Evolutionary conservation across 2,113 vertebrate genomes (phyloP).

Genomic region (Otis tarda): DNA sequence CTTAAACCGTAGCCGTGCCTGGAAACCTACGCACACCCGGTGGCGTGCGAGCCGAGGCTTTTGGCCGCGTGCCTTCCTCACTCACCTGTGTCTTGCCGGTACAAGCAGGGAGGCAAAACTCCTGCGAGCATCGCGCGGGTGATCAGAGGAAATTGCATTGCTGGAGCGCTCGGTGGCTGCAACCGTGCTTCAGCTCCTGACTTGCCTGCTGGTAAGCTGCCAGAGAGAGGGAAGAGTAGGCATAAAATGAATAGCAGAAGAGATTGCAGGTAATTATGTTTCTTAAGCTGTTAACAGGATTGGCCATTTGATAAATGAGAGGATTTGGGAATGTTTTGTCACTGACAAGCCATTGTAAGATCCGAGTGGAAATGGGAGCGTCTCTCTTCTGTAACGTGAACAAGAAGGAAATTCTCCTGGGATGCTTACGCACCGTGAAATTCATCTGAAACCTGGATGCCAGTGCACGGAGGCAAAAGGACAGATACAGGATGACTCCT

Average conservation of each 20-base stretch:
- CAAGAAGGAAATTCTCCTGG: constrained; percentile 60
- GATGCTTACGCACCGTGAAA: constrained; percentile 64
- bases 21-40: not conserved
- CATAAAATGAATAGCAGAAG: constrained; percentile 77
- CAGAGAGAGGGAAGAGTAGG: constrained; percentile 62
- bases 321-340: constrained; percentile 82
- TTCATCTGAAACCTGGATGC: constrained; percentile 62
- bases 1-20: not conserved
- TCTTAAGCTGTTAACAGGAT: constrained; percentile 83
- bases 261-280: constrained; percentile 83
- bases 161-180: not conserved
- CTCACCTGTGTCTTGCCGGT: not conserved
- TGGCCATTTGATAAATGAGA: constrained; percentile 82
- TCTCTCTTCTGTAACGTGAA: constrained; percentile 64
- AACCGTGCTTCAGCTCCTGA: constrained; percentile 48
- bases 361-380: constrained; percentile 59
- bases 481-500: not conserved
- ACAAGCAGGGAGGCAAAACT: not conserved
- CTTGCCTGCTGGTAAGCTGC: constrained; percentile 70
- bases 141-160: constrained; percentile 13
- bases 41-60: not conserved
- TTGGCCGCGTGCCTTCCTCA: not conserved
- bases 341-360: constrained; percentile 78
- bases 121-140: not conserved
- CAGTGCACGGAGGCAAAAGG: not conserved